Percentiles rank a stretch among this genome's conserved stretches.
These are phyloP conservation scores for Phaethon lepturus DNA, from an alignment of 2,113 vertebrate species.

Conservation along the genomic window DNA sequence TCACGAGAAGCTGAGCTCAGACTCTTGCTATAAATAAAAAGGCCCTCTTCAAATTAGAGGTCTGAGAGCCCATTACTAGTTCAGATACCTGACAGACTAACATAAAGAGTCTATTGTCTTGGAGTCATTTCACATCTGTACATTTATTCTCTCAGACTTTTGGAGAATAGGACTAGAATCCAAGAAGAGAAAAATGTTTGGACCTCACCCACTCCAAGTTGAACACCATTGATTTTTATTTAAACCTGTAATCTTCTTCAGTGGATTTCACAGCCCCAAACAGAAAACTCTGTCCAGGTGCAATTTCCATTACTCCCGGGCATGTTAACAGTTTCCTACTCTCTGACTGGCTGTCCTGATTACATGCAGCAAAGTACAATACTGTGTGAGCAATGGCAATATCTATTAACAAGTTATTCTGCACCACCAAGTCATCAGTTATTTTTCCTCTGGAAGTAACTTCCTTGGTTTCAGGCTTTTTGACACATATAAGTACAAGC, in stretches of 20 bases:
- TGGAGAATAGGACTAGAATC: not conserved
- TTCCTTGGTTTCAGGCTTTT: not conserved
- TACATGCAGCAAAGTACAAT: not conserved
- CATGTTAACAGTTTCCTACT: not conserved
- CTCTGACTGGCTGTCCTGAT: not conserved
- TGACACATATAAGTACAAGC: not conserved
- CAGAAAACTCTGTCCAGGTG: not conserved
- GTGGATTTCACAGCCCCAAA: not conserved
- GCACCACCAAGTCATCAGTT: not conserved
- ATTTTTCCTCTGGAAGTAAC: not conserved
- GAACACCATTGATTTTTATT: not conserved
- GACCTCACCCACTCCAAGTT: not conserved
- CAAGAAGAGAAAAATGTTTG: not conserved
- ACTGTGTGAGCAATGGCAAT: not conserved
- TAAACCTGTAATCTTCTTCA: not conserved
- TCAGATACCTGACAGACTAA: not conserved
- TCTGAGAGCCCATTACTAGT: not conserved
- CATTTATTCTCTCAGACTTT: not conserved
- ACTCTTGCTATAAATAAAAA: not conserved
- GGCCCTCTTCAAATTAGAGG: not conserved
- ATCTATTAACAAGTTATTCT: not conserved
- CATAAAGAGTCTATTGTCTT: not conserved
- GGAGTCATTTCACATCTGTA: not conserved
- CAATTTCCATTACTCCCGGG: not conserved
- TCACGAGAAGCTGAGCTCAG: conserved; percentile 4